These are phyloP conservation scores for Oryzias sinensis DNA, from an alignment of 2,797 vertebrate genomes.

Conservation along the genomic window DNA sequence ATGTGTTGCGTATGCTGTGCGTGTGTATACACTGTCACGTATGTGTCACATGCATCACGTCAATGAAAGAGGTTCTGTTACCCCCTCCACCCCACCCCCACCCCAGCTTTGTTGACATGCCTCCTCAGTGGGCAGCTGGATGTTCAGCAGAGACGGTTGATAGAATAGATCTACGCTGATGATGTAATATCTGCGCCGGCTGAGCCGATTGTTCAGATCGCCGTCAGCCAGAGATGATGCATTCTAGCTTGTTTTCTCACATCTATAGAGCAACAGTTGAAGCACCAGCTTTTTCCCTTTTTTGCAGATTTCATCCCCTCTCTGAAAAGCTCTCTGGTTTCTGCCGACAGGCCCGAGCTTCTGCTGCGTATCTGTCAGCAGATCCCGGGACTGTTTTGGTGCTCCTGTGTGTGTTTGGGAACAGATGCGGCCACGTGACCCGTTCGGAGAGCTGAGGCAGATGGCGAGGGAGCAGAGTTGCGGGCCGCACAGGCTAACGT, in stretches of 20 bases:
- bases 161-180: slow-evolving; percentile 38
- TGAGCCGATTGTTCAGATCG: slow-evolving; percentile 7
- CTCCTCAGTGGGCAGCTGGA: slow-evolving; percentile 45
- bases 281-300: slow-evolving; percentile 7
- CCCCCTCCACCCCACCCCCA: slow-evolving; percentile 23
- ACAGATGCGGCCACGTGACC: slow-evolving; percentile 51
- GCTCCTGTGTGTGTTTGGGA: slow-evolving; percentile 18
- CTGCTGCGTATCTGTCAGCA: too few species aligned
- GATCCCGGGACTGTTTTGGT: slow-evolving; percentile 3
- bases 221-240: slow-evolving; percentile 30
- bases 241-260: slow-evolving; percentile 20
- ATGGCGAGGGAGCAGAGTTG: slow-evolving; percentile 55
- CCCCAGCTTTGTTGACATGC: not conserved
- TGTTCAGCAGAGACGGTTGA: slow-evolving; percentile 31
- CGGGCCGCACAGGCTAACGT: slow-evolving; percentile 57
- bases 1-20: slow-evolving; percentile 55
- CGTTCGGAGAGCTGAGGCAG: slow-evolving; percentile 58
- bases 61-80: slow-evolving; percentile 32
- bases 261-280: slow-evolving; percentile 48
- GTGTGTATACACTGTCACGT: slow-evolving; percentile 50
- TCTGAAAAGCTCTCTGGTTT: too few species aligned
- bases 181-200: slow-evolving; percentile 21
- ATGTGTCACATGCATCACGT: slow-evolving; percentile 65
- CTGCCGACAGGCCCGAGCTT: too few species aligned
- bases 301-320: too few species aligned